A percentile compares a stretch with the other conserved stretches of the same genome.
These are phyloP conservation scores for Eurytemora carolleeae DNA, from an alignment of 1,140 invertebrate genomes.

Conservation along the genomic window DNA sequence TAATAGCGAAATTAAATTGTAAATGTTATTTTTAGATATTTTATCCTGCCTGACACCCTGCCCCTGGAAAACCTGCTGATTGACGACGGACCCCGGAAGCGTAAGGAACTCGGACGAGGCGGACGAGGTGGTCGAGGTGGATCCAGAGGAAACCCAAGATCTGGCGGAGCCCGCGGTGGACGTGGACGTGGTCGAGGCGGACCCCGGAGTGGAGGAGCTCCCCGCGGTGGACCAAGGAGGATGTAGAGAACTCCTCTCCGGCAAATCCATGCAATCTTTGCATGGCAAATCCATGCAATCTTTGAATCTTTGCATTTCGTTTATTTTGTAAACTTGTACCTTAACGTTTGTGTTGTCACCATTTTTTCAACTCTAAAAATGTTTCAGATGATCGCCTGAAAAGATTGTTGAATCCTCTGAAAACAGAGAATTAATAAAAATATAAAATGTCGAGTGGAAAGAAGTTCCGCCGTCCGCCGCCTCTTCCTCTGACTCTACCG, in stretches of 20 bases:
- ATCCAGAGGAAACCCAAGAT: background rate
- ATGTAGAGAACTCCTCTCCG: too few species aligned
- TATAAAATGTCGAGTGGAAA: background rate
- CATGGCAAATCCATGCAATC: too few species aligned
- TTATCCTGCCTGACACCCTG: slow-evolving; percentile 79
- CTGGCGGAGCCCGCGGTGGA: slow-evolving; percentile 4
- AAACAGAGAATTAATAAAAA: too few species aligned
- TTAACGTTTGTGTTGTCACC: too few species aligned
- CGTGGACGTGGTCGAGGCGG: slow-evolving; percentile 9
- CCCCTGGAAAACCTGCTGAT: slow-evolving; percentile 87
- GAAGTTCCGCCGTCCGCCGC: background rate
- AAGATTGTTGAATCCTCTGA: too few species aligned
- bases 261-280: too few species aligned
- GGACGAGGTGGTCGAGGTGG: background rate
- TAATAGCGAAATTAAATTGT: slow-evolving; percentile 1
- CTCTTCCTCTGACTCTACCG: background rate
- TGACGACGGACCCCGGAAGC: slow-evolving; percentile 87
- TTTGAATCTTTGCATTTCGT: too few species aligned
- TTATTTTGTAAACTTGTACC: too few species aligned
- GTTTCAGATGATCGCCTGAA: too few species aligned
- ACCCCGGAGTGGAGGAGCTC: slow-evolving; percentile 4
- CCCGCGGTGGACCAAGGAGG: background rate
- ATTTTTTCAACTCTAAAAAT: too few species aligned
- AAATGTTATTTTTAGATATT: slow-evolving; percentile 37
- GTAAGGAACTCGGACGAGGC: slow-evolving; percentile 24